These are phyloP conservation scores for Stictocephala bisonia DNA, from an alignment of 2,888 invertebrate species.

Conservation along the genomic window DNA sequence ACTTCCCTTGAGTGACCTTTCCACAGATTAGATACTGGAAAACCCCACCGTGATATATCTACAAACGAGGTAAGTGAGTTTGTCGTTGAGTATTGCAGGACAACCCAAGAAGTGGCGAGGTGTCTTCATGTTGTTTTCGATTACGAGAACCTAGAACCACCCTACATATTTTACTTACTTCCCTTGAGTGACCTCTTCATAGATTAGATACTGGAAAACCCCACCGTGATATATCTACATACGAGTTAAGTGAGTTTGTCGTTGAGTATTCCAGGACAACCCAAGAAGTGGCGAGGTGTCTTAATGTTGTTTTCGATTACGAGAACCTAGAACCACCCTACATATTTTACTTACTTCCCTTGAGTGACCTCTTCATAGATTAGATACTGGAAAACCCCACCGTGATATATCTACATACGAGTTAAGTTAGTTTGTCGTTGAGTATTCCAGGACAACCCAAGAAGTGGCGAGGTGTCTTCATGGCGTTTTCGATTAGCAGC, in stretches of 20 bases:
- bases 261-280: conserved; percentile 84
- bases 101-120: conserved; percentile 81
- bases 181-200: conserved; percentile 75
- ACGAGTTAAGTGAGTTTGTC: conserved; percentile 85
- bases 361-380: too few species aligned
- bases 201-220: conserved; percentile 89
- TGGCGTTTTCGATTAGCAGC: too few species aligned
- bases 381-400: too few species aligned
- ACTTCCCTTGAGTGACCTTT: conserved; percentile 74
- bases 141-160: conserved; percentile 91
- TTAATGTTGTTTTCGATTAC: conserved; percentile 96
- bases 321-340: too few species aligned
- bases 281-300: conserved; percentile 82
- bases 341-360: too few species aligned
- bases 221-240: conserved; percentile 72
- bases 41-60: conserved; percentile 75
- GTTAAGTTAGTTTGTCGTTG: too few species aligned
- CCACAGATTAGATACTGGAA: conserved; percentile 91
- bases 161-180: too few species aligned
- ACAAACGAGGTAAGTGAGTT: conserved; percentile 84
- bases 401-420: too few species aligned
- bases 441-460: too few species aligned
- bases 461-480: too few species aligned
- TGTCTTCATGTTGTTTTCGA: conserved; percentile 93
- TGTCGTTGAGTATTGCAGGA: conserved; percentile 87